Base-by-base conservation (phyloP, 1,140 invertebrate species). In the Bombus confusus region DNA sequence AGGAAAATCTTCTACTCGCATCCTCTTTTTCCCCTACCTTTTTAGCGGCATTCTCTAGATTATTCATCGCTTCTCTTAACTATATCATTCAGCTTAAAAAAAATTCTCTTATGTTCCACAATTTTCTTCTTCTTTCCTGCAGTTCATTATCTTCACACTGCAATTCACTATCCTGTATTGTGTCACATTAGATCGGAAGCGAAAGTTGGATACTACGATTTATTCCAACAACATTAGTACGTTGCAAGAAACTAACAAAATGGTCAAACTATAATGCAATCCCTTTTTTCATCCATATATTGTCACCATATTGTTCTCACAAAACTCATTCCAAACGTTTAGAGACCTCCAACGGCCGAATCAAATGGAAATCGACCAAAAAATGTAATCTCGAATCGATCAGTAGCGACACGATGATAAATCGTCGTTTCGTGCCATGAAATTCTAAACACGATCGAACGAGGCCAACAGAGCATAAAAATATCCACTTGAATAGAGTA, bases 341-440 rank as follows among this genome's bases (percentile, higher is more conserved):
- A 37, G 1, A 59, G 28, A 12, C 10, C 12, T 28, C 3, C 12
- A 18, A 37, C 25, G n/a, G 2, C 22, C 2, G 13, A 62, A 76
- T 76, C 74, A 10, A 2, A 28, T 13, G 25, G 12, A 77, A 39
- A 77, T 62, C 34, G 75, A 62, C 10, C 75, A 28, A 59, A 57
- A 77, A 62, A 62, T 80, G 18, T 25, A n/a, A 12, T 39, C 10
- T 18, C 28, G 37, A 52, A 52, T 52, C 47, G 47, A 52, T 52
- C 47, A 8, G 47, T 22, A 52, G 47, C 18, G 18, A 52, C 28
- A 2, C 39, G 39, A 34, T 62, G 39, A 81, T 81, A 81, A 73
- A 81, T 74, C 52, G 52, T 22, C 37, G n/a, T 31, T 34, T 18
- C 69, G 80, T 81, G 69, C n/a, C n/a, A 43, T 43, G 69, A 81